Percentiles rank a stretch among this genome's conserved stretches.
phyloP scores from a whole-genome alignment of 2,888 invertebrate species.

The Beris chalybata region DNA sequence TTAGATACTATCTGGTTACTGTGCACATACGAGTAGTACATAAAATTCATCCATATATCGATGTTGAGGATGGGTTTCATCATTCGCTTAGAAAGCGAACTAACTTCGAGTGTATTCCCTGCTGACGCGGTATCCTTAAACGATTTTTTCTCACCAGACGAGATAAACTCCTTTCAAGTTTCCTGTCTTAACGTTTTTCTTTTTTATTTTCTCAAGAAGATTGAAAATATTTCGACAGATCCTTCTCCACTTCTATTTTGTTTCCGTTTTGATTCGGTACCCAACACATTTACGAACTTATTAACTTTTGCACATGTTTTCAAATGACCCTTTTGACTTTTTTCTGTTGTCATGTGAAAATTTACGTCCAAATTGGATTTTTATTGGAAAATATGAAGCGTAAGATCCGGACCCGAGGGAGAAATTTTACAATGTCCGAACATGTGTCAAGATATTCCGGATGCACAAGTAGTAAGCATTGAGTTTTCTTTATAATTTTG shows the following conservation, averaged over 20 bases:
- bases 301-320: slow-evolving; percentile 17
- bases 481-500: too few relatives aligned
- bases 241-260: neutral
- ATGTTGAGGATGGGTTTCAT: neutral
- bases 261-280: neutral
- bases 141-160: too few relatives aligned
- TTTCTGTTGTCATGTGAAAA: too few relatives aligned
- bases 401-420: too few relatives aligned
- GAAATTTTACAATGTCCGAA: too few relatives aligned
- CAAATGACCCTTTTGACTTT: neutral
- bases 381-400: too few relatives aligned
- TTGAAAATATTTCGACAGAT: slow-evolving; percentile 5
- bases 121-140: neutral
- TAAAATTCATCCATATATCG: neutral
- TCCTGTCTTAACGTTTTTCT: neutral
- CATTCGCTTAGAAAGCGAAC: neutral
- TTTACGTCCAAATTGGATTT: too few relatives aligned
- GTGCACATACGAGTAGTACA: neutral
- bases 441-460: too few relatives aligned
- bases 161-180: slow-evolving; percentile 12
- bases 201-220: slow-evolving; percentile 4
- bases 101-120: slow-evolving; percentile 7
- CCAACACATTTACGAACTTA: slow-evolving; percentile 15
- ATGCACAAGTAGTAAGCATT: too few relatives aligned
- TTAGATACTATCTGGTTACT: too few relatives aligned